Evolutionary conservation across 2,888 invertebrate species (phyloP).

Genomic region (Gari tellinella): DNA sequence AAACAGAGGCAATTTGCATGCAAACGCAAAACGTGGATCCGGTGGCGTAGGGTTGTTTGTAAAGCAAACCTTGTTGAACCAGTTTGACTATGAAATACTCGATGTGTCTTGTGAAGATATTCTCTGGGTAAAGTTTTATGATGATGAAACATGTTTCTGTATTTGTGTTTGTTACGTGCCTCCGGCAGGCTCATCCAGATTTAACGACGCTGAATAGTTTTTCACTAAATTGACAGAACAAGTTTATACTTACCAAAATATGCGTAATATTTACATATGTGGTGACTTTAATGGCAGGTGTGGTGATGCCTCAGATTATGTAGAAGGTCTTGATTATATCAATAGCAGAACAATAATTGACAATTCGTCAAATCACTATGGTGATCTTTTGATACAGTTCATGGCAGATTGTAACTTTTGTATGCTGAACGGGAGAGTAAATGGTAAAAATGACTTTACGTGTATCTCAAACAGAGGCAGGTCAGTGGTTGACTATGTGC

Average conservation of each 20-base stretch:
- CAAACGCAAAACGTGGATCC: no score
- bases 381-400: conserved; percentile 23
- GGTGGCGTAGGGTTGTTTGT: no score
- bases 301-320: conserved; percentile 17
- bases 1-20: no score
- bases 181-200: conserved; percentile 17
- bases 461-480: conserved; percentile 3
- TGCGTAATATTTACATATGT: background rate
- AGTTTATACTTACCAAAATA: conserved; percentile 5
- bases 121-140: no score
- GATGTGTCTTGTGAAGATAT: no score
- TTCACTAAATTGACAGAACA: conserved; percentile 16
- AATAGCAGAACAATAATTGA: conserved; percentile 20
- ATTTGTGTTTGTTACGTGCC: conserved; percentile 26
- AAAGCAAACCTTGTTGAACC: no score
- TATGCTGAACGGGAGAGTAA: conserved; percentile 32
- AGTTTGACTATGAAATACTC: no score
- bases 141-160: no score
- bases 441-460: conserved; percentile 19
- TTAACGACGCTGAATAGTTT: conserved; percentile 23
- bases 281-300: conserved; percentile 35
- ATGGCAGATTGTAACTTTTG: conserved; percentile 4
- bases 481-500: no score
- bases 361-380: conserved; percentile 16
- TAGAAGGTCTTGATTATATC: conserved; percentile 34